These are phyloP conservation scores for Athalia cordata DNA, from an alignment of 2,888 invertebrate genomes.

Conservation along the genomic window DNA sequence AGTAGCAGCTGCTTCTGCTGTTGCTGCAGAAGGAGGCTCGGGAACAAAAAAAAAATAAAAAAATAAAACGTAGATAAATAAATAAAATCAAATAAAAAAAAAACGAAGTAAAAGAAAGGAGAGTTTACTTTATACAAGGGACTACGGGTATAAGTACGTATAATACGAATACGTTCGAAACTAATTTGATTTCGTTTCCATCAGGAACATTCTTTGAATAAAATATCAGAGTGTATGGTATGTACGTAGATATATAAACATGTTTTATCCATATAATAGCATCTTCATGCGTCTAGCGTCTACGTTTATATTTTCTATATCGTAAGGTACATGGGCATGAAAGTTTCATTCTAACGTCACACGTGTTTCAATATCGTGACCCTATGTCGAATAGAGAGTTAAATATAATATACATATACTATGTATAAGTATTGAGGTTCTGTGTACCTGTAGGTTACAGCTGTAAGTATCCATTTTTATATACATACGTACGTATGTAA, in stretches of 20 bases:
- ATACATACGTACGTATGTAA: conserved; percentile 3
- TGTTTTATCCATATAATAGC: background rate
- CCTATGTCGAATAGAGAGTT: conserved; percentile 2
- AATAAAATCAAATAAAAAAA: too few relatives aligned
- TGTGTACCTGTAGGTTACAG: too few relatives aligned
- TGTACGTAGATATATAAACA: background rate
- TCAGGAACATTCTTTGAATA: background rate
- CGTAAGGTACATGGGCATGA: background rate
- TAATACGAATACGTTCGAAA: conserved; percentile 10
- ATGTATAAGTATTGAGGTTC: too few relatives aligned
- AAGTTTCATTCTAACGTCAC: background rate
- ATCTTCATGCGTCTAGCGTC: background rate
- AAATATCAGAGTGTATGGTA: background rate
- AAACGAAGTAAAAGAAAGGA: too few relatives aligned
- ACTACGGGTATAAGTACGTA: background rate
- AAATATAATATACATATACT: background rate
- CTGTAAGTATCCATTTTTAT: background rate
- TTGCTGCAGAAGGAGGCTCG: too few relatives aligned
- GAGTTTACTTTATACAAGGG: too few relatives aligned
- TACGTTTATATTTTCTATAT: background rate
- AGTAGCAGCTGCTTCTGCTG: too few relatives aligned
- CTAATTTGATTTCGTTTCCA: conserved; percentile 5
- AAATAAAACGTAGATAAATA: too few relatives aligned
- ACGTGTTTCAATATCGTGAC: conserved; percentile 49
- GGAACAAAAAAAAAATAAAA: too few relatives aligned